Percentiles rank a stretch among this genome's conserved stretches.
phyloP scores from a whole-genome alignment of 2,113 vertebrate species.

The Cynoglossus semilaevis region DNA sequence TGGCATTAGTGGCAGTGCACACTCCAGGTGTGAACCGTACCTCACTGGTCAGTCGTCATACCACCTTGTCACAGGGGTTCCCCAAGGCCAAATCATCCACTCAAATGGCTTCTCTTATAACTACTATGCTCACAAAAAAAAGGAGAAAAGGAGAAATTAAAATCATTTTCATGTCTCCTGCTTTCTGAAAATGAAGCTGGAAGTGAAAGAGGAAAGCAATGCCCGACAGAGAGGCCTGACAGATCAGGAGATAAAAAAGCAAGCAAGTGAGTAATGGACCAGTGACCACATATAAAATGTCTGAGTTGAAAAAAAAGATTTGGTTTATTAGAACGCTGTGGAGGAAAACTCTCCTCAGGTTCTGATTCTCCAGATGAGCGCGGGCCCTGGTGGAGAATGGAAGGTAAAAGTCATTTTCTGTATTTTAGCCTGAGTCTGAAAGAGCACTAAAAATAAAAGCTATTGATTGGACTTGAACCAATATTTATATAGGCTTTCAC shows the following conservation, averaged over 20 bases:
- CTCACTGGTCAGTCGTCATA: too few relatives aligned
- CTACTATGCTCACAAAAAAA: neutral
- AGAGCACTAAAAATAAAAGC: neutral
- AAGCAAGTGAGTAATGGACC: constrained; percentile 14
- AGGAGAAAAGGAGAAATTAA: constrained; percentile 13
- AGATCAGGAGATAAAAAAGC: neutral
- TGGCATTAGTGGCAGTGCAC: too few relatives aligned
- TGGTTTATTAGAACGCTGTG: constrained; percentile 23
- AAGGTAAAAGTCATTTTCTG: constrained; percentile 24
- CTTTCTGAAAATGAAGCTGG: constrained; percentile 40
- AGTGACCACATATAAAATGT: constrained; percentile 26
- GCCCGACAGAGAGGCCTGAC: constrained; percentile 10
- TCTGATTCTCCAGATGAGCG: constrained; percentile 28
- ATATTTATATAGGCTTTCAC: neutral
- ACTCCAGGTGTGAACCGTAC: too few relatives aligned
- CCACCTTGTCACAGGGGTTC: too few relatives aligned
- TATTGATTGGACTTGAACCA: neutral
- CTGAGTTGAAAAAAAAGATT: constrained; percentile 40
- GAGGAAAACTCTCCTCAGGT: constrained; percentile 24
- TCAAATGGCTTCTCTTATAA: too few relatives aligned
- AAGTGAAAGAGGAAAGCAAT: constrained; percentile 35
- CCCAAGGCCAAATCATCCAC: too few relatives aligned
- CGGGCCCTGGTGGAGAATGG: neutral
- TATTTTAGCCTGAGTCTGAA: constrained; percentile 1
- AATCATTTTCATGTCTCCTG: constrained; percentile 44